Base-by-base conservation (phyloP, 2,113 vertebrate genomes). In the Perca schrenkii region DNA sequence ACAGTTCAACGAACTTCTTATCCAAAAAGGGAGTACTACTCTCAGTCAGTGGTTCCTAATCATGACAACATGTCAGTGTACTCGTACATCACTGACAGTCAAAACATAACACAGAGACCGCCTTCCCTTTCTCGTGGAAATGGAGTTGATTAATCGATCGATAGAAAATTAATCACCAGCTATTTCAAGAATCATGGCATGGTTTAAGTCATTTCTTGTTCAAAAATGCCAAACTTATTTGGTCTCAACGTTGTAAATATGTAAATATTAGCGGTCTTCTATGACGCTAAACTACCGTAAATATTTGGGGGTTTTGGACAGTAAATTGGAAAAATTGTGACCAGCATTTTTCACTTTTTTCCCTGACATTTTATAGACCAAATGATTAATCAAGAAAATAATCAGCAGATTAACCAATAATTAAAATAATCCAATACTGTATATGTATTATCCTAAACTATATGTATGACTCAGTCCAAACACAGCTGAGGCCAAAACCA, bases 1-100 rank as follows among this genome's bases (percentile, higher is more conserved):
- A 57, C 57, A 72, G 58, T 74, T 83, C n/a, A 68, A 62, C 64
- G 3, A 46, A 70, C 74, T 52, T 72, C 50, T 79, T 69, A 66
- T 66, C 47, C 34, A 14, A 40, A 43, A 34, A n/a, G 36, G 6
- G 7, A 36, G 1, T 11, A 11, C 52, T 56, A 64, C 70, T 63
- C 47, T 10, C 16, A 77, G 62, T 63, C 77, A 34, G 25, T 43
- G 8, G 12, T 65, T 17, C 16, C 49, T 22, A 6, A 68, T 54
- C 36, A 34, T 22, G 22, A 28, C 12, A 21, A 68, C 8, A 43
- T 36, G 19, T 57, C 22, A 36, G 13, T 14, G 15, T 6, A 13
- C 22, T 52, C 14, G 0, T 4, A 8, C 1, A 36, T 22, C 21
- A 71, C 43, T 16, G 53, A 14, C 21, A 25, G 19, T 25, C 12